These are phyloP conservation scores for Margarornis squamiger DNA, from an alignment of 2,797 vertebrate species.

Conservation along the genomic window DNA sequence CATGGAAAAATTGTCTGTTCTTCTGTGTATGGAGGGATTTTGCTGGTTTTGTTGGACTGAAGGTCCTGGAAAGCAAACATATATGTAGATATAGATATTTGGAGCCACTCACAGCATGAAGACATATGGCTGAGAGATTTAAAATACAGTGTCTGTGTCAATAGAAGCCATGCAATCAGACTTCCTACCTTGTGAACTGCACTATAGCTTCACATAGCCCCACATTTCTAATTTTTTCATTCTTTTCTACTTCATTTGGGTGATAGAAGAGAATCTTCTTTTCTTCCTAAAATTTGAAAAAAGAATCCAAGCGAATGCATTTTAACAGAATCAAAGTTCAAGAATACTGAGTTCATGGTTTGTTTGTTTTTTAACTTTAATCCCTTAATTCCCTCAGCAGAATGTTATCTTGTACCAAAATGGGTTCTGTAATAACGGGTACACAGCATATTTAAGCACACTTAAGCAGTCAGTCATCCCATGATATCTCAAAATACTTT, in stretches of 20 bases:
- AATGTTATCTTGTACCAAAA: background rate
- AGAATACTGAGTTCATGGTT: background rate
- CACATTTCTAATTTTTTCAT: slow-evolving; percentile 98
- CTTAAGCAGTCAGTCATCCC: background rate
- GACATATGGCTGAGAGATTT: background rate
- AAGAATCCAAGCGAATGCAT: slow-evolving; percentile 9
- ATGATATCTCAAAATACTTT: background rate
- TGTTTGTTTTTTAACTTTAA: background rate
- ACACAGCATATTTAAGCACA: background rate
- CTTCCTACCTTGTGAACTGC: slow-evolving; percentile 92
- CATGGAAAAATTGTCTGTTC: slow-evolving; percentile 96
- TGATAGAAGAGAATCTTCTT: slow-evolving; percentile 99
- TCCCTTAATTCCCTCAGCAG: background rate
- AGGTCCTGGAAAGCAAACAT: slow-evolving; percentile 82
- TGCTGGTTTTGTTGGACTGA: slow-evolving; percentile 95
- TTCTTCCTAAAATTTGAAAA: slow-evolving; percentile 85
- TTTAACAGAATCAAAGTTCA: background rate
- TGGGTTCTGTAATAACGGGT: background rate
- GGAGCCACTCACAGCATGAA: background rate
- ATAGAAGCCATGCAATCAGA: background rate
- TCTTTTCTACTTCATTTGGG: slow-evolving; percentile 95
- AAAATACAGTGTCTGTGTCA: background rate
- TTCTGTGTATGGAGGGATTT: slow-evolving; percentile 98
- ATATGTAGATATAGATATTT: background rate
- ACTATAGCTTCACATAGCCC: slow-evolving; percentile 98